phyloP scores from a whole-genome alignment of 2,113 vertebrate genomes.

The Boleophthalmus pectinirostris region DNA sequence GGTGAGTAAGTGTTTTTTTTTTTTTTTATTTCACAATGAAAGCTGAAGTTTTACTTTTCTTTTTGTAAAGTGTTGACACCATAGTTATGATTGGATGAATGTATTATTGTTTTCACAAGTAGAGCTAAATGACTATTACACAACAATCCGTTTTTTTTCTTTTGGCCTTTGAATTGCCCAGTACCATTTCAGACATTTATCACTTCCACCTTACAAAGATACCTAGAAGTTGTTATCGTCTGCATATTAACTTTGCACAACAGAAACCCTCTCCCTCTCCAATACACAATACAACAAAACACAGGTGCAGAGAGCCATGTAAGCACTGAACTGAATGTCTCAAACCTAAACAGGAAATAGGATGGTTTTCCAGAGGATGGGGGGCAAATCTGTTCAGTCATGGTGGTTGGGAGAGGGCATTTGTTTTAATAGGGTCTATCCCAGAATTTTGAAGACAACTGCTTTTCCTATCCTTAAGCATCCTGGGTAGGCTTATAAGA shows the following conservation, averaged over 20 bases:
- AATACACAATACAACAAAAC: background rate
- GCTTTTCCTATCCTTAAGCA: slow-evolving; percentile 43
- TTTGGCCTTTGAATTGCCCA: no score
- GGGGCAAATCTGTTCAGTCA: slow-evolving; percentile 79
- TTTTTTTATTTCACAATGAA: slow-evolving; percentile 13
- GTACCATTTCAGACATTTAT: background rate
- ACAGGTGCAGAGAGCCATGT: slow-evolving; percentile 52
- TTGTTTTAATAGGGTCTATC: slow-evolving; percentile 77
- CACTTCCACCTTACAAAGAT: background rate
- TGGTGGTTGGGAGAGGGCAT: slow-evolving; percentile 76
- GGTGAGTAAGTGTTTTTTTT: slow-evolving; percentile 25
- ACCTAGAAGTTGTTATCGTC: no score
- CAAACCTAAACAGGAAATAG: slow-evolving; percentile 77
- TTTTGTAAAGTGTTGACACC: background rate
- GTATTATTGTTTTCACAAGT: no score
- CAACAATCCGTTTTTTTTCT: no score
- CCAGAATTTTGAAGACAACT: slow-evolving; percentile 57
- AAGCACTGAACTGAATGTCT: slow-evolving; percentile 72
- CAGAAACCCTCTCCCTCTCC: background rate
- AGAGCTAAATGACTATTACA: no score
- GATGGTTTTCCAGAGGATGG: slow-evolving; percentile 71
- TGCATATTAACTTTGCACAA: background rate
- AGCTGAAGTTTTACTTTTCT: background rate
- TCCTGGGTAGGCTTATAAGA: slow-evolving; percentile 50
- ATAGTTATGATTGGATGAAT: no score